These are phyloP conservation scores for Nymphalis polychloros DNA, from an alignment of 2,888 invertebrate species.

Conservation along the genomic window DNA sequence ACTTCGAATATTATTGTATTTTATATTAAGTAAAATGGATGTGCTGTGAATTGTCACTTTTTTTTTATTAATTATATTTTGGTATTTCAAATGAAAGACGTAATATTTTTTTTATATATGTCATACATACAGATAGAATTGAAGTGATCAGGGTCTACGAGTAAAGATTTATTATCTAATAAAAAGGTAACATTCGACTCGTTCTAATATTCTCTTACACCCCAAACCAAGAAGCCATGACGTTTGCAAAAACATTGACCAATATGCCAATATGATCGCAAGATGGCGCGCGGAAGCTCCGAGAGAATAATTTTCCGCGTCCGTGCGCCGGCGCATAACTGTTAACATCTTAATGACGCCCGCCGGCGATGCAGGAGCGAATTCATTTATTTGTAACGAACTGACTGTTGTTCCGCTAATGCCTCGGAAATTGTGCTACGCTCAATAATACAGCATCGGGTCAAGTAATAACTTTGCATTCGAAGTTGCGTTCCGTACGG, in stretches of 20 bases:
- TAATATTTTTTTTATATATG: no score
- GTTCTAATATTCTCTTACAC: constrained; percentile 8
- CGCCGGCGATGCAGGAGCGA: constrained; percentile 35
- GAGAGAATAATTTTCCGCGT: constrained; percentile 77
- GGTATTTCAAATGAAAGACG: no score
- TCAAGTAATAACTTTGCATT: constrained; percentile 21
- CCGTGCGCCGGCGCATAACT: constrained; percentile 69
- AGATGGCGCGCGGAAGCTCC: constrained; percentile 58
- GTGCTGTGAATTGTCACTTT: no score
- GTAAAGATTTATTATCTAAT: not conserved
- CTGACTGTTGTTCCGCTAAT: constrained; percentile 24
- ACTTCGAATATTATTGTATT: no score
- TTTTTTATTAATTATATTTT: no score
- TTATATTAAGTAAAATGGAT: no score
- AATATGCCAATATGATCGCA: constrained; percentile 34
- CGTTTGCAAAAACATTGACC: constrained; percentile 37
- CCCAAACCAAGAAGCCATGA: constrained; percentile 29
- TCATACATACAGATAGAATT: no score
- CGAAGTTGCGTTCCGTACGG: not conserved
- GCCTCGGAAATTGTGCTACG: constrained; percentile 10
- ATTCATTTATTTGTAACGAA: constrained; percentile 36
- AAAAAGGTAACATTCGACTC: not conserved
- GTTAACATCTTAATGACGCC: constrained; percentile 54
- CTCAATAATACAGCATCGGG: constrained; percentile 4
- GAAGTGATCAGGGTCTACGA: not conserved